Evolutionary conservation across 2,888 invertebrate genomes (phyloP), one percentile per base, ranked within the genome.

Genomic region (Deilephila elpenor): DNA sequence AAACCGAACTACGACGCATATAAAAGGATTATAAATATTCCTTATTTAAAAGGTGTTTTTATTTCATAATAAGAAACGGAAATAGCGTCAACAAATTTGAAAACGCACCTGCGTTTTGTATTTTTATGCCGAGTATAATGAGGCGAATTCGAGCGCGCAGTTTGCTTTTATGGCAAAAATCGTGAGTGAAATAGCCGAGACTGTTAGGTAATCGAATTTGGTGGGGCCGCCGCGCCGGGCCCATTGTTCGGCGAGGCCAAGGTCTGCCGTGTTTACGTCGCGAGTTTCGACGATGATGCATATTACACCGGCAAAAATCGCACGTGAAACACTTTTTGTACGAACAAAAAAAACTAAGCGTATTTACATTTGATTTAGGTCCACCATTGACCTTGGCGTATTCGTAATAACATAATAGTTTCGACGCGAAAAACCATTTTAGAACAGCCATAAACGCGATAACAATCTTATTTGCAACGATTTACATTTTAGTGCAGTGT

Each of bases 221-320:
- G 91, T 88, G 90, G 86, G 89, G 89, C 89, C 90, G 84, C 87
- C 89, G 88, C 89, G 84, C 87, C 89, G 88, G 89, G 85, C 86
- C 91, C 87, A 93, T 93, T 93, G 92, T 93, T 87, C 84, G 78
- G 76, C 78, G 89, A 88, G 92, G 93, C 93, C 94, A 94, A 94
- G 94, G 94, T 85, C 91, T 86, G 78, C 71, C 82, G 86, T 94
- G 93, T 94, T 94, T 93, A 94, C 93, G 89, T 88, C 88, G 88
- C 85, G 80, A 78, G 83, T 83, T 82, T 81, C 81, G 78, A 77
- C 83, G 83, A 82, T 87, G 84, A 87, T 89, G 86, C 88, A 86
- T 88, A 83, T 84, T 82, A 73, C 72, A 76, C 74, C 78, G 83
- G 82, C 80, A 83, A 84, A 84, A 82, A 75, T 82, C 80, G 75